Evolutionary conservation across 2,113 vertebrate species (phyloP), one percentile per base, ranked within the genome.

Genomic region (Physeter macrocephalus): DNA sequence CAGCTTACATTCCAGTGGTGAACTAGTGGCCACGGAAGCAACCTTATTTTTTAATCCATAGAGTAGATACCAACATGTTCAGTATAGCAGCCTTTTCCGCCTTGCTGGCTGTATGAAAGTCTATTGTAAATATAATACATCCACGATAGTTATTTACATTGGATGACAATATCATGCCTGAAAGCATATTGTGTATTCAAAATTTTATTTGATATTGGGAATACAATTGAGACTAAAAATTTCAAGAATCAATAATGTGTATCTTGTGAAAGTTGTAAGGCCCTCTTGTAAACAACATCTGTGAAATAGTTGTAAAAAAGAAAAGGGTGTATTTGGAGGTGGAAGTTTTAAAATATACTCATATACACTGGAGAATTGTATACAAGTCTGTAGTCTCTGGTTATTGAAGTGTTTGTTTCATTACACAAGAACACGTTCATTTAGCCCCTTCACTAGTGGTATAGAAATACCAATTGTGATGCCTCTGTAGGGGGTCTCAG

Each of bases 51-150:
- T 91, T 34, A 43, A 71, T 90, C 9, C 15, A 77, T 31, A 96
- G 52, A 91, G 1, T 69, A 67, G 46, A 34, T 43, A 27, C 67
- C 89, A 77, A 0, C 21, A 31, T n/a, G 0, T 6, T 6, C 6
- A 21, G 15, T 71, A 49, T 71, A 15, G 7, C n/a, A 39, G 20
- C 49, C 20, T 74, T 29, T 23, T 95, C 14, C 66, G 59, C 82
- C 66, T 66, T 75, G 27, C 20, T 67, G 36, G 1, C 11, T 0
- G 41, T 88, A 49, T 31, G 8, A 6, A 66, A 67, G 21, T 27
- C 21, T 39, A 5, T 90, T 36, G 3, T 83, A 62, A 61, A 59
- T 80, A 29, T 52, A 52, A 49, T 54, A 2, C 25, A 52, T 23
- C 5, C n/a, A 15, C 11, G 25, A 41, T 75, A 15, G 23, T 43